Conservation (phyloP, 1,140 invertebrate species). For the Aethina tumida region DNA sequence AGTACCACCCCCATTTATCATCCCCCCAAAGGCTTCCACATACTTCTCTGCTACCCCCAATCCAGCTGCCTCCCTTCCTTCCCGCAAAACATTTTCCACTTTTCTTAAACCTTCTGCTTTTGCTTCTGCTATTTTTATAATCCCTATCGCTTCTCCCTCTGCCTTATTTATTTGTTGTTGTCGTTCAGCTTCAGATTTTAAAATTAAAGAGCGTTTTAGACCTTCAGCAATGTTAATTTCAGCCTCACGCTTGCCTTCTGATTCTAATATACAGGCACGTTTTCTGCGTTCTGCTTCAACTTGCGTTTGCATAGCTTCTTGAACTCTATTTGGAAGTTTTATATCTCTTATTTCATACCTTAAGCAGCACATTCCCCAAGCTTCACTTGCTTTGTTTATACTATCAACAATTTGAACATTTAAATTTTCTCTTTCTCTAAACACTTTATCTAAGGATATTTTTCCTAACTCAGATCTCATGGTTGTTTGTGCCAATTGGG, state of each 20-base stretch:
- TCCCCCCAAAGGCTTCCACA: constrained; percentile 82
- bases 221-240: constrained; percentile 98
- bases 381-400: constrained; percentile 95
- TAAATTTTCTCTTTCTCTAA: constrained; percentile 89
- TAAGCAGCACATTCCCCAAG: constrained; percentile 96
- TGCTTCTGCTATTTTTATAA: constrained; percentile 76
- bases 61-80: constrained; percentile 77
- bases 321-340: constrained; percentile 81
- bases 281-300: constrained; percentile 95
- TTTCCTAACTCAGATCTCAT: constrained; percentile 98
- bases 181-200: constrained; percentile 82
- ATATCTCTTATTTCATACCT: constrained; percentile 98
- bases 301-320: constrained; percentile 99
- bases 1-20: constrained; percentile 91
- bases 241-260: constrained; percentile 87
- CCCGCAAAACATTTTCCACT: constrained; percentile 51
- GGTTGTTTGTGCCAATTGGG: constrained; percentile 96
- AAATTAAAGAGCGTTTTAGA: constrained; percentile 80
- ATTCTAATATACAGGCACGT: constrained; percentile 92
- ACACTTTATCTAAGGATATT: constrained; percentile 96
- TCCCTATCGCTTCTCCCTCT: constrained; percentile 76
- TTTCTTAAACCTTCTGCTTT: constrained; percentile 66
- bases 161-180: constrained; percentile 84
- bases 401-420: constrained; percentile 95
- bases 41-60: constrained; percentile 93